Conservation (phyloP, 1,140 invertebrate species). For the Drosophila fuyamai region DNA sequence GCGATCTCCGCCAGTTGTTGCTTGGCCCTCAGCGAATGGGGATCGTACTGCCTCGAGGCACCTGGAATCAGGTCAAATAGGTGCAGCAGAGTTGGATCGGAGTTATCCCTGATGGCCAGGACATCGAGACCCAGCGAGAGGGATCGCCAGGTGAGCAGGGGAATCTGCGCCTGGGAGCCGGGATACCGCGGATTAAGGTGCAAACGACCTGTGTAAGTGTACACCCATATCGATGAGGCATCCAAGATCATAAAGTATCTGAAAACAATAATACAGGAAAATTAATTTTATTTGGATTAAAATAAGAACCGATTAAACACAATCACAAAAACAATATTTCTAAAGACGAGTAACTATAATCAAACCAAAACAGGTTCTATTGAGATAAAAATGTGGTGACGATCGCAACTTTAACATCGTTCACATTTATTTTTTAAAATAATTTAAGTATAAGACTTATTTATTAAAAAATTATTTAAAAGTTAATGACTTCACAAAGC, state of each 20-base stretch:
- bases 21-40: slow-evolving; percentile 86
- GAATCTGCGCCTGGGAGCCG: slow-evolving; percentile 85
- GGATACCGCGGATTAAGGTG: slow-evolving; percentile 92
- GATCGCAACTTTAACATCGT: too few relatives aligned
- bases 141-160: slow-evolving; percentile 87
- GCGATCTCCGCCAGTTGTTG: slow-evolving; percentile 89
- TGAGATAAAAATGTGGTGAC: too few relatives aligned
- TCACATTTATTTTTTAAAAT: too few relatives aligned
- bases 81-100: slow-evolving; percentile 91
- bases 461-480: too few relatives aligned
- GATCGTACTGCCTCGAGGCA: slow-evolving; percentile 89
- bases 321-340: too few relatives aligned
- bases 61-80: slow-evolving; percentile 92
- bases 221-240: slow-evolving; percentile 89
- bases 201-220: slow-evolving; percentile 94
- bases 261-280: slow-evolving; percentile 35
- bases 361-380: too few relatives aligned
- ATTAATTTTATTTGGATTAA: neutral
- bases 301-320: too few relatives aligned
- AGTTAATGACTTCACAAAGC: too few relatives aligned
- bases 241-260: slow-evolving; percentile 94
- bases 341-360: too few relatives aligned
- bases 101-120: slow-evolving; percentile 91
- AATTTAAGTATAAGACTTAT: too few relatives aligned
- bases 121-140: slow-evolving; percentile 92